Evolutionary conservation across 1,140 invertebrate species (phyloP).

Genomic region (Macrostomum lignano): DNA sequence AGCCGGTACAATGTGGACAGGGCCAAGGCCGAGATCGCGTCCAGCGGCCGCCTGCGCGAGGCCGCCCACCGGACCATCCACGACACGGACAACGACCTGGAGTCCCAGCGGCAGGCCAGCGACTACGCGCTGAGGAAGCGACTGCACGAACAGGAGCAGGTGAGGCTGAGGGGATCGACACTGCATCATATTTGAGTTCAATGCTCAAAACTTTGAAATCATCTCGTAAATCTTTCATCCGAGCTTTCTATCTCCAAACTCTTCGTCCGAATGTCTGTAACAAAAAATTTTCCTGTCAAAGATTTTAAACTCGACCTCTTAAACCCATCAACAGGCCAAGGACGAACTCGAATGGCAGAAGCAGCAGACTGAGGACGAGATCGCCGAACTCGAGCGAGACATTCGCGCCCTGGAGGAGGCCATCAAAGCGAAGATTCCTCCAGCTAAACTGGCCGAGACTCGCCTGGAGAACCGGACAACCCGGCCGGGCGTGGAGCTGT

Average conservation of each 20-base stretch:
- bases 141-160: conserved; percentile 49
- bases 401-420: conserved; percentile 22
- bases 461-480: conserved; percentile 27
- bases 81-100: conserved; percentile 42
- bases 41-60: conserved; percentile 43
- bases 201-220: too few relatives aligned
- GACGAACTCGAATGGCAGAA: conserved; percentile 61
- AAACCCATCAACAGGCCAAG: too few relatives aligned
- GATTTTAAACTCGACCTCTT: too few relatives aligned
- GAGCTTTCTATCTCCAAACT: too few relatives aligned
- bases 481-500: conserved; percentile 42
- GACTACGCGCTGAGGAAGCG: conserved; percentile 44
- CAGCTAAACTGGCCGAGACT: conserved; percentile 26
- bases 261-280: too few relatives aligned
- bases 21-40: conserved; percentile 43
- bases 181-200: too few relatives aligned
- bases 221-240: too few relatives aligned
- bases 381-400: conserved; percentile 33
- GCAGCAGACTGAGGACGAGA: conserved; percentile 47
- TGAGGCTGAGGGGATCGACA: too few relatives aligned
- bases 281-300: too few relatives aligned
- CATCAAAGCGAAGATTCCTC: conserved; percentile 20
- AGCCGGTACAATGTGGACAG: conserved; percentile 40
- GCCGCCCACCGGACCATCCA: conserved; percentile 38
- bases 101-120: conserved; percentile 41